Base-by-base conservation (phyloP, 2,113 vertebrate species). In the Melanotaenia duboulayi region DNA sequence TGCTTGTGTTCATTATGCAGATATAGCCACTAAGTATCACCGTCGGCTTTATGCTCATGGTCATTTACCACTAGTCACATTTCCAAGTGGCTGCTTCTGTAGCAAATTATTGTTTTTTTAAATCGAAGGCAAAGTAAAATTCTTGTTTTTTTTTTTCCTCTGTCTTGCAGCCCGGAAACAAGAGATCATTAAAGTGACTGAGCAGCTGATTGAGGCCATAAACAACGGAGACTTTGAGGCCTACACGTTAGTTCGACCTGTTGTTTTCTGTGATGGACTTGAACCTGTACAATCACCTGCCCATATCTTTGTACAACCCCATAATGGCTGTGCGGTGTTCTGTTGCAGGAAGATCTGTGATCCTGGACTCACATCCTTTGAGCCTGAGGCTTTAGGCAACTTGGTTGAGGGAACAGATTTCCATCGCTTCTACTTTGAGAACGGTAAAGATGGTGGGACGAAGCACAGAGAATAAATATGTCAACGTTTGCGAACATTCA, bases 201-300 rank as follows among this genome's bases (percentile, higher is more conserved):
- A 99, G 87, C 97, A 97, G 89, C 92, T 99, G 91, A 99, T 99
- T 7, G 97, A 99, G 91, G 97, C 97, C 17, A 98, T 99, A 91
- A 99, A 98, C 93, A 99, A 96, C 1, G 96, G 97, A n/a, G 97
- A 99, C 92, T 98, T 99, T 17, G 97, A 99, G 92, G 97, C 97
- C 23, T 99, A 99, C 93, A 99, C 96, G 97, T 99, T 67, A 97
- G 97, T 94, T 22, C 46, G 14, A 1, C 50, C 17, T 1, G 10
- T 8, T 40, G 28, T 35, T 7, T 7, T 17, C 17, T 24, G 9
- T 23, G 35, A 66, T 9, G 17, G 3, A 49, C 28, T 24, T 10
- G 5, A 2, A 2, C 20, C 5, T 39, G 50, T 37, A 2, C 14
- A 8, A 12, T 3, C 13, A 54, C 28, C 1, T 19, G 19, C 4